Base-by-base conservation (phyloP, 2,888 invertebrate genomes). In the Mechanitis messenoides region DNA sequence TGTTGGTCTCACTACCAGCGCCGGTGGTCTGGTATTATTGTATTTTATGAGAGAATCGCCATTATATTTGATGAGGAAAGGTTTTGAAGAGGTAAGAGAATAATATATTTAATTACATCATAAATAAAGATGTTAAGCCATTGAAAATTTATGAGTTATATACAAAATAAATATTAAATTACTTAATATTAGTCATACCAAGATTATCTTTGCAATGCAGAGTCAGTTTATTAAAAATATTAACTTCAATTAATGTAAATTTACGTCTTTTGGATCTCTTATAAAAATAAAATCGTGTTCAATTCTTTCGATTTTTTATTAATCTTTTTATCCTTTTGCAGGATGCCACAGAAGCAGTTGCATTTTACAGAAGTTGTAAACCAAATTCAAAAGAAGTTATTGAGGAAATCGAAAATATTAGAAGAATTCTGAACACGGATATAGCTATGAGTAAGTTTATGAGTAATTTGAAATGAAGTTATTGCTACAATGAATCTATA, bases 301-400 rank as follows among this genome's bases (percentile, higher is more conserved):
- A 20, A 20, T 20, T 20, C 20, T 20, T 20, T 20, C 20, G 20
- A 20, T 20, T 20, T 20, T 20, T 20, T 20, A 4, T 38, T 38
- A 38, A 6, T 2, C 1, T 7, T 38, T 6, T 38, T 38, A 1
- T 38, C 4, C 4, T 6, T 38, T 42, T 9, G 11, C 9, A 87
- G 85, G 85, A 84, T 61, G 85, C 85, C 3, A 78, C 74, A 2
- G 71, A 73, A 59, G 71, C 83, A 0, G 66, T 86, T 53, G 81
- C 81, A 0, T 85, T 80, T 67, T 86, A 80, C 60, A 73, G 80
- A 69, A 70, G 74, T 5, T 58, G 68, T 1, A 73, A 75, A 11
- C 53, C 66, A 0, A 68, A 73, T 11, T 82, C 84, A 0, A 81
- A 80, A 65, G 70, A 76, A 62, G 70, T 85, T 0, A 12, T 68